Evolutionary conservation across 1,140 invertebrate genomes (phyloP), one percentile per base, ranked within the genome.

Genomic region (Sweltsa coloradensis): DNA sequence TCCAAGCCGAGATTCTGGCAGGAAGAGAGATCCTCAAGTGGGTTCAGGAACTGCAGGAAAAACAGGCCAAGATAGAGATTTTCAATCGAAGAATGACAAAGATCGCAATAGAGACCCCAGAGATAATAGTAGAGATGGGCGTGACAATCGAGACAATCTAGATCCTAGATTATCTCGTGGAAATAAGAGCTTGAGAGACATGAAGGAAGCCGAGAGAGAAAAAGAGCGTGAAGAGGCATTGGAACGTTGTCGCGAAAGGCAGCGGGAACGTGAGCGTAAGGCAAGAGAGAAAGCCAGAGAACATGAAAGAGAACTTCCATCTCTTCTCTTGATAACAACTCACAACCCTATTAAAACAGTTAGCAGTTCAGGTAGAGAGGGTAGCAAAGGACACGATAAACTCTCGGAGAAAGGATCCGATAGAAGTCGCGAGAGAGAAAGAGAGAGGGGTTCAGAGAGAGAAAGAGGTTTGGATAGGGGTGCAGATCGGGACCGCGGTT

Each of bases 171-270:
- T 36, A 22, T 18, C n/a, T 2, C 7, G 34, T 25, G 44, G 36
- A 19, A 13, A 45, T 46, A 41, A 55, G 41, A 51, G 50, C 25
- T 14, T 42, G 49, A 51, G 55, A 13, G 36, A 16, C 25, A 13
- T 5, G 14, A 19, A 5, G 37, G 47, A 73, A 51, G 67, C 70
- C 0, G 69, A 69, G 1, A 55, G 71, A 14, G 69, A 75, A 49
- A 74, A 73, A 53, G 71, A 74, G 53, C 60, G 72, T 53, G 67
- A 78, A 60, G 72, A 74, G 49, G 70, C 70, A 0, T 56, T 73
- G 46, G 71, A 71, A 0, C 61, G 73, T 24, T 69, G 70, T 49
- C 71, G 74, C 53, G 72, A 74, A 48, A 61, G 71, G 6, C 71
- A 74, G 49, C 66, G 77, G 45, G 77, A 78, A 47, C 57, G 57